Conservation (phyloP, 2,797 vertebrate genomes). For the Synanceia verrucosa region DNA sequence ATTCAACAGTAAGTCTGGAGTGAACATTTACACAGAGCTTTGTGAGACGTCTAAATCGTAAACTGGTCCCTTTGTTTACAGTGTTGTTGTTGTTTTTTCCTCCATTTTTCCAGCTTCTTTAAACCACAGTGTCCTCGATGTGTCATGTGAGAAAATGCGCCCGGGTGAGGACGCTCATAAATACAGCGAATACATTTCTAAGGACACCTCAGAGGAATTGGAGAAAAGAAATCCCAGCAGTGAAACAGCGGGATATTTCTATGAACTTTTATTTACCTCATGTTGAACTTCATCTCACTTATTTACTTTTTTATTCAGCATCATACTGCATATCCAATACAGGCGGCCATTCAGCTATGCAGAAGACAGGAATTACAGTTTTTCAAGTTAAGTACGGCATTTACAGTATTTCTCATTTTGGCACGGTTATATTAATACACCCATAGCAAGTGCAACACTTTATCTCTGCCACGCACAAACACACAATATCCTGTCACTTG, state of each 20-base stretch:
- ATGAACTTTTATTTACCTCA: slow-evolving; percentile 71
- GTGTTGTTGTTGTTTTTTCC: slow-evolving; percentile 5
- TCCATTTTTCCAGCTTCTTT: not conserved
- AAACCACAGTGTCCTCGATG: slow-evolving; percentile 50
- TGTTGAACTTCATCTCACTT: slow-evolving; percentile 62
- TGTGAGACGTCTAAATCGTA: slow-evolving; percentile 25
- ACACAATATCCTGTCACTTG: slow-evolving; percentile 18
- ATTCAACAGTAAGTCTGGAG: slow-evolving; percentile 5
- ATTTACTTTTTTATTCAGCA: slow-evolving; percentile 47
- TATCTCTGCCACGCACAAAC: slow-evolving; percentile 44
- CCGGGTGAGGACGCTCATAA: slow-evolving; percentile 41
- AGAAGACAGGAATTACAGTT: slow-evolving; percentile 28
- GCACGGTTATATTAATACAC: slow-evolving; percentile 38
- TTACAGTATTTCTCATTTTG: slow-evolving; percentile 40
- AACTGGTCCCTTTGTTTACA: slow-evolving; percentile 32
- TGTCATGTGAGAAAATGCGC: slow-evolving; percentile 44
- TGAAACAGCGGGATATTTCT: slow-evolving; percentile 54
- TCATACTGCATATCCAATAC: slow-evolving; percentile 29
- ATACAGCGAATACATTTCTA: slow-evolving; percentile 50
- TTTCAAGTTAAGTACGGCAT: slow-evolving; percentile 25
- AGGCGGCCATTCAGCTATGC: slow-evolving; percentile 28
- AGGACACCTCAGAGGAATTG: slow-evolving; percentile 56
- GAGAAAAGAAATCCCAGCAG: slow-evolving; percentile 46
- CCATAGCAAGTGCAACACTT: slow-evolving; percentile 28
- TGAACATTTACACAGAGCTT: slow-evolving; percentile 37